These are phyloP conservation scores for Drosophila quasianomalipes DNA, from an alignment of 2,888 invertebrate species.

Conservation along the genomic window DNA sequence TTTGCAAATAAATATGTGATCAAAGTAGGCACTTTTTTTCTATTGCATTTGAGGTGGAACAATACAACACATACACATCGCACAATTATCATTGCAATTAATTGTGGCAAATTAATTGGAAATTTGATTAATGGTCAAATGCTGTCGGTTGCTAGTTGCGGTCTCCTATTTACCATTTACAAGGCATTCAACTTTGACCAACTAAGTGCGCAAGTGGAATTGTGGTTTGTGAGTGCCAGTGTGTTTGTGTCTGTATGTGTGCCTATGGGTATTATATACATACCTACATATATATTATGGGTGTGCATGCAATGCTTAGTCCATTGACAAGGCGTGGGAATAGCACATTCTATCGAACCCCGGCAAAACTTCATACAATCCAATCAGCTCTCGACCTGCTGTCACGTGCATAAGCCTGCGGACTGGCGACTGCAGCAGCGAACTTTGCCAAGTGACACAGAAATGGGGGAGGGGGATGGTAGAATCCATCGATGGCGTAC, in stretches of 20 bases:
- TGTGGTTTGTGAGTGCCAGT: slow-evolving; percentile 36
- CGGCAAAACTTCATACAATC: slow-evolving; percentile 12
- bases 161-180: slow-evolving; percentile 50
- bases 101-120: slow-evolving; percentile 81
- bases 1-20: background rate
- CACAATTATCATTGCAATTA: slow-evolving; percentile 77
- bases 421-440: slow-evolving; percentile 17
- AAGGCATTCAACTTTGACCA: slow-evolving; percentile 71
- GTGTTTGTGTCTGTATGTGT: slow-evolving; percentile 8
- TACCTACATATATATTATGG: background rate
- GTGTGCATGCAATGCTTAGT: slow-evolving; percentile 26
- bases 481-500: slow-evolving; percentile 16
- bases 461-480: background rate
- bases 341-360: slow-evolving; percentile 24
- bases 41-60: slow-evolving; percentile 6
- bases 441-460: slow-evolving; percentile 55
- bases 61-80: slow-evolving; percentile 1
- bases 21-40: background rate
- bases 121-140: slow-evolving; percentile 77
- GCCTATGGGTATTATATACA: slow-evolving; percentile 11
- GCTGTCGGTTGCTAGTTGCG: slow-evolving; percentile 53
- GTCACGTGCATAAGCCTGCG: slow-evolving; percentile 68
- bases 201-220: slow-evolving; percentile 34
- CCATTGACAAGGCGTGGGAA: slow-evolving; percentile 66
- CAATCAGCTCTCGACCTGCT: slow-evolving; percentile 26